These are phyloP conservation scores for Acanthococcus lagerstroemiae DNA, from an alignment of 2,888 invertebrate species.

Conservation along the genomic window DNA sequence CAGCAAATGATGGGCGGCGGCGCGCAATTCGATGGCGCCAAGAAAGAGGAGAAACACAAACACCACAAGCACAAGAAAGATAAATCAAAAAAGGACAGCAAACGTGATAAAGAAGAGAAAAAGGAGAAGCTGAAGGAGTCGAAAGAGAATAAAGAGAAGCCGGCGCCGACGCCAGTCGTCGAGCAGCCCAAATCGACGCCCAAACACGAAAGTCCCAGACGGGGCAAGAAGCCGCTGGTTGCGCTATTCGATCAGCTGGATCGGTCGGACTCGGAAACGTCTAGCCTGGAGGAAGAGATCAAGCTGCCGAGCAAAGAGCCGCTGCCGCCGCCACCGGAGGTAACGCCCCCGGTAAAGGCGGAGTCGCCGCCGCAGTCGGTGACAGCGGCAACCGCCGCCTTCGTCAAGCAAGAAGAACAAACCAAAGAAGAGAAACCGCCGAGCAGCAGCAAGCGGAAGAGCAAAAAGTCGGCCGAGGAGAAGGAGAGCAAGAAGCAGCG, in stretches of 20 bases:
- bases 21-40: background rate
- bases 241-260: constrained; percentile 8
- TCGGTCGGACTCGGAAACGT: constrained; percentile 19
- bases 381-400: background rate
- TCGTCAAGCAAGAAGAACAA: background rate
- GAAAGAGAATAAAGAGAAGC: constrained; percentile 7
- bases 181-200: constrained; percentile 2
- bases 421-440: constrained; percentile 7
- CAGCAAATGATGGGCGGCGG: background rate
- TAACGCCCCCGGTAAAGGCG: background rate
- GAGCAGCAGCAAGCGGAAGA: constrained; percentile 8
- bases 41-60: constrained; percentile 21
- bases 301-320: background rate
- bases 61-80: constrained; percentile 29
- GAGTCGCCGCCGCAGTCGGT: background rate
- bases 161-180: background rate
- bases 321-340: background rate
- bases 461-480: constrained; percentile 16
- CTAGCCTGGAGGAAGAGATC: constrained; percentile 4
- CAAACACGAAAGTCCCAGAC: constrained; percentile 13
- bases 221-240: constrained; percentile 7
- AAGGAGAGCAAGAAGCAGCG: constrained; percentile 22
- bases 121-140: constrained; percentile 18
- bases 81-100: constrained; percentile 23
- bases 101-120: constrained; percentile 27